These are phyloP conservation scores for Aurelia coerulea DNA, from an alignment of 30 jellyfish, hydroid and myxozoan genomes.

Conservation along the genomic window DNA sequence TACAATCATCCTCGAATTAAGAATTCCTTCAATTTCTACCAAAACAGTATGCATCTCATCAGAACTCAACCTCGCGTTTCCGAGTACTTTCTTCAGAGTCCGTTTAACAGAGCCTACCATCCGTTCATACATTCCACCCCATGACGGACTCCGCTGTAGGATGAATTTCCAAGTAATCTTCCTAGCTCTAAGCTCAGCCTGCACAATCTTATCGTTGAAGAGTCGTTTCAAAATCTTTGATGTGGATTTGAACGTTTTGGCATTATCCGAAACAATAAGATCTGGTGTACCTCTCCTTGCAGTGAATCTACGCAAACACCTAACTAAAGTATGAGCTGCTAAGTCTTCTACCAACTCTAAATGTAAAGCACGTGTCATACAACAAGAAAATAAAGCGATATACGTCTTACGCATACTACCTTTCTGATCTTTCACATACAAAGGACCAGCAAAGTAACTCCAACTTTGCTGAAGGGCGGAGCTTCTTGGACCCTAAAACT, in stretches of 20 bases:
- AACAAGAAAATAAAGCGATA: constrained; percentile 17
- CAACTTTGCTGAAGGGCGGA: constrained; percentile 27
- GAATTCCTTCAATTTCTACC: constrained; percentile 29
- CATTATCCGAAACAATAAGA: too few relatives aligned
- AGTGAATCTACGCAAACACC: too few relatives aligned
- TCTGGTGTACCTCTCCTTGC: too few relatives aligned
- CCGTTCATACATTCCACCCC: constrained; percentile 53
- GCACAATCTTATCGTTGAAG: not conserved
- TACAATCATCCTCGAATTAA: not conserved
- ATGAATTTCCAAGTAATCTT: constrained; percentile 21
- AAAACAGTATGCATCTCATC: constrained; percentile 45
- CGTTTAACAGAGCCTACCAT: constrained; percentile 13
- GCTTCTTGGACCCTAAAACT: constrained; percentile 43
- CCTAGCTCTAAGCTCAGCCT: not conserved
- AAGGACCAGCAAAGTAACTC: constrained; percentile 51
- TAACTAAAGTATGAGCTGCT: too few relatives aligned
- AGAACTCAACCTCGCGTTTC: constrained; percentile 7
- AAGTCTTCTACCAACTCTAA: too few relatives aligned
- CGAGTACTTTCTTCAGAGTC: constrained; percentile 18
- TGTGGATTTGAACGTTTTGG: too few relatives aligned
- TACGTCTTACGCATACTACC: constrained; percentile 2
- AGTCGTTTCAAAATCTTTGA: too few relatives aligned
- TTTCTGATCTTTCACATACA: not conserved
- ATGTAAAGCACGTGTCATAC: not conserved
- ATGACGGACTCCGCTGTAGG: constrained; percentile 24